Base-by-base conservation (phyloP, 2,888 invertebrate species). In the Amaurobius ferox region DNA sequence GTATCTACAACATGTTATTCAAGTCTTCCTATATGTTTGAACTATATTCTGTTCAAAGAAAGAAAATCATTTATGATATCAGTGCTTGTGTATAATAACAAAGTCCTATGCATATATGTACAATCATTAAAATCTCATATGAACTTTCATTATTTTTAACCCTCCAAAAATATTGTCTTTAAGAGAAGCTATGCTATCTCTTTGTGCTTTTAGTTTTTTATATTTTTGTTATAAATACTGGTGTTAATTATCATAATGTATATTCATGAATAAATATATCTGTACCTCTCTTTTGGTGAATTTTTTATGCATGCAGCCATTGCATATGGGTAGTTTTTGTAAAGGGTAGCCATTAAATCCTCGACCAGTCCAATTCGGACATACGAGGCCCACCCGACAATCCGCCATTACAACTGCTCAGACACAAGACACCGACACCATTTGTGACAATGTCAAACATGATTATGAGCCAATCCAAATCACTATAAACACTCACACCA, bases 181-280 rank as follows among this genome's bases (percentile, higher is more conserved):
- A 7, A 55, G 55, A 55, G 55, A 23, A 55, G 55, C 55, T 55
- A 11, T 55, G 55, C 55, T 23, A 23, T 55, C 55, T 55, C 55
- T 55, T 55, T 55, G 55, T n/a, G 55, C 55, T 55, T 55, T 55
- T 55, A 55, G 55, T 55, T 55, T 55, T 55, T 55, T 55, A 55
- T 23, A 3, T 1, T 55, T 55, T 55, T 55, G 55, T 55, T 55
- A 55, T 55, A 23, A n/a, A 35, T 35, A 35, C 5, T 35, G 9
- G 23, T 55, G 55, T 23, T 55, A 23, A 23, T 55, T 55, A 23
- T 55, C 55, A 55, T 55, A 23, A 55, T 55, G 55, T 23, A 55
- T 55, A 55, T 55, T 55, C 55, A 55, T 55, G 55, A 55, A 55
- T 55, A 55, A 55, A 55, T 55, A 23, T 55, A 55, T 55, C 11